Evolutionary conservation across 1,140 invertebrate species (phyloP), one percentile per base, ranked within the genome.

Genomic region (Megathymus violae): DNA sequence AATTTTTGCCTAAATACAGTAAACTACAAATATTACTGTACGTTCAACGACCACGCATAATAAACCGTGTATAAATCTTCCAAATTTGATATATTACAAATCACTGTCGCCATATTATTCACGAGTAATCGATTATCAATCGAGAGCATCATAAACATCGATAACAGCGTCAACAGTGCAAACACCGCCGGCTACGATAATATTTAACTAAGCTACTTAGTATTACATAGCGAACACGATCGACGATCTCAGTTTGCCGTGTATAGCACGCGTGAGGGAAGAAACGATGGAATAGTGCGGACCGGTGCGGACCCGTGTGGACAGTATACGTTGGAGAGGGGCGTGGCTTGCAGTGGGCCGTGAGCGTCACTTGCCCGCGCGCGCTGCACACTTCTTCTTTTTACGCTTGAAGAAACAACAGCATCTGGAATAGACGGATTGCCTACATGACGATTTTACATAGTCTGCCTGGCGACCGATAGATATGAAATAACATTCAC

Each of bases 381-480:
- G 93, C 59, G 94, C 94, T 78, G 94, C 94, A 86, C 91, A 93
- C 94, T 98, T 98, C 95, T 98, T 98, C 96, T 98, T 98, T 95
- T 97, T 97, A 89, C 97, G 94, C 92, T 97, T 97, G 94, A 98
- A 98, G 94, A 98, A 98, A 92, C 97, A 98, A 93, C 97, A 98
- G 93, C 97, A 97, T 94, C 97, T 98, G 94, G 87, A 95, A 94
- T 93, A 93, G 71, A 88, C 80, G 63, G 86, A 87, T 89, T 89
- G 86, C 69, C 84, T 89, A 74, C 76, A 89, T 89, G 85, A 89
- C 71, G 88, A 90, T 90, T 90, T n/a, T 89, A 83, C 74, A 80
- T 74, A 79, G 85, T 90, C 88, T 90, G 88, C 69, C 74, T 73
- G 17, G 4, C 0, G 1, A 51, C 17, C 13, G 3, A 5, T 15